Evolutionary conservation across 2,888 invertebrate species (phyloP), one percentile per base, ranked within the genome.

Genomic region (Marronus borbonicus): DNA sequence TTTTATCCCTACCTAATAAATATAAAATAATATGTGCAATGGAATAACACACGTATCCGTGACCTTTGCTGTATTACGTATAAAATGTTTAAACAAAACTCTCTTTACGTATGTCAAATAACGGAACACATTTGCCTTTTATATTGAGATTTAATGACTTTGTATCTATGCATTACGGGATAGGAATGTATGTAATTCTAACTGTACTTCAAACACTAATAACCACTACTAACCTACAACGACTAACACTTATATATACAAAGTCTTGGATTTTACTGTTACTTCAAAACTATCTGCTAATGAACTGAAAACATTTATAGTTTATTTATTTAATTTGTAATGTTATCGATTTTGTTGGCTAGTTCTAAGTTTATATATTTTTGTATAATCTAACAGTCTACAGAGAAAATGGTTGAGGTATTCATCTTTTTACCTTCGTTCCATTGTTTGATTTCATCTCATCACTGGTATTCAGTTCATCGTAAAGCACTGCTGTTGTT

Each of bases 181-280:
- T 55, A 60, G 39, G 64, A 64, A 70, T 77, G 77, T 64, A 77
- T 77, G 77, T 72, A 70, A 77, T 77, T 77, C 70, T 77, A 77
- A 77, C 77, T 77, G 77, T 77, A 77, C 60, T 49, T 77, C 52
- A 70, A 65, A 72, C 65, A 77, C 77, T 70, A 70, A 64, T 72
- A 70, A 77, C 77, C 70, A 77, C 70, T 77, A 77, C 70, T 77
- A 77, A 77, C 77, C 77, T 77, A 77, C 58, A 77, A 64, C 70
- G 52, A 50, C 64, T 76, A 44, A 66, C 31, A 52, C 44, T 44
- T 39, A 65, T 65, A 31, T 52, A 66, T 58, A 72, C 72, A 72
- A 72, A 72, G 72, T 39, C 58, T 39, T 72, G 36, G 58, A 60
- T 39, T 58, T 36, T 39, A 72, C 58, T 39, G 72, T 58, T 72